Evolutionary conservation across 2,797 vertebrate genomes (phyloP).

Genomic region (Meriones psammophilus): DNA sequence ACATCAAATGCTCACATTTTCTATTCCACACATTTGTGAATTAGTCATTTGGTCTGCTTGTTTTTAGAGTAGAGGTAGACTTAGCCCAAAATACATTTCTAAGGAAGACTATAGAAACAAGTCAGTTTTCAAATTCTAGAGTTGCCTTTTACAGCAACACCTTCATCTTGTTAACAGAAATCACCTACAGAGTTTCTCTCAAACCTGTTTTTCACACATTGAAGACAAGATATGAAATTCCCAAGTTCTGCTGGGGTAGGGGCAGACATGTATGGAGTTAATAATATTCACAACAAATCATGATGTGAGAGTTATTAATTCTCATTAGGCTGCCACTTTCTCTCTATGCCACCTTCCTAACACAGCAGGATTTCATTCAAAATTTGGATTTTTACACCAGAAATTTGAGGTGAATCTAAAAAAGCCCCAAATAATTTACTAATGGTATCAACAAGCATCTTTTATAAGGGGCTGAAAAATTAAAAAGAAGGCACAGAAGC

Average conservation of each 20-base stretch:
- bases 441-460: slow-evolving; percentile 53
- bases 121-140: slow-evolving; percentile 66
- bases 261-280: not conserved
- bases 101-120: slow-evolving; percentile 21
- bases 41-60: slow-evolving; percentile 67
- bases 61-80: slow-evolving; percentile 54
- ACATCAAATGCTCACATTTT: slow-evolving; percentile 61
- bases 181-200: slow-evolving; percentile 57
- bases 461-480: slow-evolving; percentile 67
- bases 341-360: slow-evolving; percentile 34
- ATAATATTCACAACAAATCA: not conserved
- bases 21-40: slow-evolving; percentile 51
- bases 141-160: slow-evolving; percentile 54
- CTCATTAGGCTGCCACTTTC: slow-evolving; percentile 39
- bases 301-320: not conserved
- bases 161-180: slow-evolving; percentile 67
- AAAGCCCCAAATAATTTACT: slow-evolving; percentile 58
- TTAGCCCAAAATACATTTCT: slow-evolving; percentile 63
- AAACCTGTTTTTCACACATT: slow-evolving; percentile 58
- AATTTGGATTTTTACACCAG: slow-evolving; percentile 73
- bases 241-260: not conserved
- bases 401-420: slow-evolving; percentile 67
- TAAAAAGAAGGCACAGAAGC: slow-evolving; percentile 82
- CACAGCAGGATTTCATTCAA: slow-evolving; percentile 35
- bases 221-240: slow-evolving; percentile 55